Conservation (phyloP, 2,113 vertebrate genomes). For the Philantomba maxwellii region DNA sequence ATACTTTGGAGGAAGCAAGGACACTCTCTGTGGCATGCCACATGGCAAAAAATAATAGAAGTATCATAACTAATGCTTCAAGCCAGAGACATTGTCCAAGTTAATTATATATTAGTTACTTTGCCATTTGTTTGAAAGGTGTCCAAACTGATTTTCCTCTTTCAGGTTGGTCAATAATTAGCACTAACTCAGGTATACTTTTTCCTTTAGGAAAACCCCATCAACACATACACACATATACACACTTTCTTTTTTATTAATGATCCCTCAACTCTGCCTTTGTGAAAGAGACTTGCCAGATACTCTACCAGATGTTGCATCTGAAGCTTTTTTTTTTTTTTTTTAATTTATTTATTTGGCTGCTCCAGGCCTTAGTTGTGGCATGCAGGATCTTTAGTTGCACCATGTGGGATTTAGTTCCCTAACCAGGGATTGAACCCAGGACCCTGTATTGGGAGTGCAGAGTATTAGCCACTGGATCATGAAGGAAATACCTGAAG, state of each 20-base stretch:
- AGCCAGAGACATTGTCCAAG: not conserved
- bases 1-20: not conserved
- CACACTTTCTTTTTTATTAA: not conserved
- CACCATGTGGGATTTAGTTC: not conserved
- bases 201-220: not conserved
- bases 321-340: not conserved
- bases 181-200: not conserved
- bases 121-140: not conserved
- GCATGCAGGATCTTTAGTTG: not conserved
- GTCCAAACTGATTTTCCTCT: not conserved
- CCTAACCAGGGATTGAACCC: not conserved
- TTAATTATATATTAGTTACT: not conserved
- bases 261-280: not conserved
- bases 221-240: not conserved
- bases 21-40: not conserved
- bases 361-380: not conserved
- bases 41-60: not conserved
- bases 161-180: not conserved
- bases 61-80: not conserved
- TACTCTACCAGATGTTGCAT: not conserved
- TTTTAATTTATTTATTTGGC: not conserved
- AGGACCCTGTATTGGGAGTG: not conserved
- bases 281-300: not conserved
- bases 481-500: not conserved
- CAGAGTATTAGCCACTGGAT: not conserved